Base-by-base conservation (phyloP, 30 jellyfish, hydroid and myxozoan species). In the Clytia hemisphaerica region DNA sequence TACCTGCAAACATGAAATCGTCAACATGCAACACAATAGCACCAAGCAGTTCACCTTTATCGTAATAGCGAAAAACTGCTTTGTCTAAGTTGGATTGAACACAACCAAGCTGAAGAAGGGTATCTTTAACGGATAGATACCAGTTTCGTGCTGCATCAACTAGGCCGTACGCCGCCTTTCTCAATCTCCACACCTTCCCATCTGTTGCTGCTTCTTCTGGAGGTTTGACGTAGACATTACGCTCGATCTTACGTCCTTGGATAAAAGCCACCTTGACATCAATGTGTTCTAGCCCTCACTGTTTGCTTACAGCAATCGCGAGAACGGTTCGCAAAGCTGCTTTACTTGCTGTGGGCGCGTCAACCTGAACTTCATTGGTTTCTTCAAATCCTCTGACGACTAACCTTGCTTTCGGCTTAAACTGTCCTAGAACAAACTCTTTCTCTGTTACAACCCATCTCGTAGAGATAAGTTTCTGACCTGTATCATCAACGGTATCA, bases 81-180 rank as follows among this genome's bases (percentile, higher is more conserved):
- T 61, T 35, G n/a, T 61, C 61, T 34, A 61, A 21, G 6, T 61
- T 61, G 30, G 75, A 61, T 29, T 61, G 75, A 2, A 4, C 6
- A 61, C 75, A 61, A 37, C 75, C 64, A 19, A 37, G 61, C 28
- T 37, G 4, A 2, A 34, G 2, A 6, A 57, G 16, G 37, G 16
- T n/a, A 6, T 57, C 70, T 31, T 31, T 57, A 57, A 57, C 70
- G 7, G 70, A 0, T 7, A 57, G 51, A 21, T 57, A 57, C 70
- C 70, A 7, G 70, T 57, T 57, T 57, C 70, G 25, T 57, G 70
- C 70, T 7, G 70, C 53, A 57, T 57, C 70, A 3, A 55, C 69
- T 5, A 57, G 70, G 0, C 70, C 70, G 49, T 57, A 57, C 6
- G 70, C 70, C 5, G 70, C 70, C 16, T 57, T 57, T 57, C 51